Evolutionary conservation across 2,888 invertebrate genomes (phyloP).

Genomic region (Himalopsyche tibetana): DNA sequence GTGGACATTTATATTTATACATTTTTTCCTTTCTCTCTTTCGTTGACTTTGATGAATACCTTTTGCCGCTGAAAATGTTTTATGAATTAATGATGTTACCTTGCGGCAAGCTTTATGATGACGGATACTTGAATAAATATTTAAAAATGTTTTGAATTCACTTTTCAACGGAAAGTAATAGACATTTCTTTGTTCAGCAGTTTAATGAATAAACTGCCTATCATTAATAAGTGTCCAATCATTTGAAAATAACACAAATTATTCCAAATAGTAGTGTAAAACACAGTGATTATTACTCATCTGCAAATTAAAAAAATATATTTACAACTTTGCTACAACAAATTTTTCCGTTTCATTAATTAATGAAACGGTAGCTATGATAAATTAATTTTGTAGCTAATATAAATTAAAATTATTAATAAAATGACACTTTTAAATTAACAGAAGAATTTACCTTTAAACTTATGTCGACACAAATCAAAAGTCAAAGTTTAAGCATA

Average conservation of each 20-base stretch:
- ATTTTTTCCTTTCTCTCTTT: constrained; percentile 24
- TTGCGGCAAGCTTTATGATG: not conserved
- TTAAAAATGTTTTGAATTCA: not conserved
- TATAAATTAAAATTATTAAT: no score
- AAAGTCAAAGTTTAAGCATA: not conserved
- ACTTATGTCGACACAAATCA: not conserved
- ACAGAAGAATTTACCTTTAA: not conserved
- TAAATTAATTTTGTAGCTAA: no score
- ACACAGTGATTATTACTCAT: no score
- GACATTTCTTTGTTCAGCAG: no score
- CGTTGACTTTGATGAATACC: constrained; percentile 19
- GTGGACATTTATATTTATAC: not conserved
- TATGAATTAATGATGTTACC: constrained; percentile 10
- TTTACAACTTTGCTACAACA: no score
- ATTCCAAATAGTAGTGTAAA: no score
- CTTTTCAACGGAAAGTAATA: not conserved
- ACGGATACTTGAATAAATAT: not conserved
- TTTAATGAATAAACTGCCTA: no score
- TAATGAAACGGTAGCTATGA: no score
- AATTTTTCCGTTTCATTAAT: no score
- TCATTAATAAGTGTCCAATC: no score
- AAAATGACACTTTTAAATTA: not conserved
- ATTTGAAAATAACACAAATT: no score
- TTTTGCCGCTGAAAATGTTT: constrained; percentile 30
- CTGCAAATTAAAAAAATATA: no score